Evolutionary conservation across 2,113 vertebrate species (phyloP), one percentile per base, ranked within the genome.

Genomic region (Channa maculata): DNA sequence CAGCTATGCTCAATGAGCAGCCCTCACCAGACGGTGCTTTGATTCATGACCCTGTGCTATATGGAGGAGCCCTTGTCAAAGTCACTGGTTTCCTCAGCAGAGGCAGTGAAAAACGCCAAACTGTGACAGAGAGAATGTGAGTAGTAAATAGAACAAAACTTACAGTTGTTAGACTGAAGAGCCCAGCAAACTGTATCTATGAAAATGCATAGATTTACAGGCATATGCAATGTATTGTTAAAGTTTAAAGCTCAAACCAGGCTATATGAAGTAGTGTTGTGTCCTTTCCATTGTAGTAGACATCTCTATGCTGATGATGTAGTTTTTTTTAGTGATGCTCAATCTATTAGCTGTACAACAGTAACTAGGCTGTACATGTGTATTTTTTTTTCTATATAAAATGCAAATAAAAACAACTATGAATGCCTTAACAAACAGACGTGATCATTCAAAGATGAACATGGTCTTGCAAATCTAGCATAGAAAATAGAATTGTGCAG

Each of bases 21-120:
- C 43, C 50, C 7, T 45, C 71, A 64, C 6, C 36, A 53, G 39
- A 58, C 65, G 38, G 5, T 3, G 33, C 24, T 63, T 37, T 66
- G 71, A 79, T 80, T 86, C 70, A 75, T 38, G n/a, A 59, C 58
- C 61, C 36, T 45, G 52, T 58, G 65, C 59, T 63, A n/a, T 71
- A 14, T 24, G n/a, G 39, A 60, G 43, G 60, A 62, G 13, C 37
- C 55, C 63, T 4, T 6, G n/a, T 74, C 59, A 86, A 71, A 64
- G 70, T 76, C 65, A 61, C 51, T 1, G 44, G 51, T 80, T 71
- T 71, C 9, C 39, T 50, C 0, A 79, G 8, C 36, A 34, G 4
- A 33, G 43, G 66, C 53, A 48, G 43, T 48, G 8, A 64, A 76
- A 76, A 2, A 2, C 4, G 4, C 11, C 11, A 54, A 65, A 71